Evolutionary conservation across 2,113 vertebrate genomes (phyloP).

Genomic region (Chlorocebus sabaeus): DNA sequence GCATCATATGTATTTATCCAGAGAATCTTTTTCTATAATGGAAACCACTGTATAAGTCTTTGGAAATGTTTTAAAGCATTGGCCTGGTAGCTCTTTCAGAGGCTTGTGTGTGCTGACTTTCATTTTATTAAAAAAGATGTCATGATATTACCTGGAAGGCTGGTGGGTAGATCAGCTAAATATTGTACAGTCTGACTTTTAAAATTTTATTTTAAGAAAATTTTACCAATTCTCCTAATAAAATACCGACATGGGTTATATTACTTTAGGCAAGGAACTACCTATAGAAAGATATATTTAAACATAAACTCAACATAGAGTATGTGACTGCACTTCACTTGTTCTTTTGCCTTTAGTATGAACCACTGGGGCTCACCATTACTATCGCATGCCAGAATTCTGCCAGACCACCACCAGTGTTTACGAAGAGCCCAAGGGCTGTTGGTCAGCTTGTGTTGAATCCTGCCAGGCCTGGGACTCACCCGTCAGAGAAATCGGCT

Average conservation of each 20-base stretch:
- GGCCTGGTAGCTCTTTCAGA: not conserved
- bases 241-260: not conserved
- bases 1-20: not conserved
- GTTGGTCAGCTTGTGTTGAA: too few relatives aligned
- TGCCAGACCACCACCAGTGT: too few relatives aligned
- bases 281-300: not conserved
- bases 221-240: not conserved
- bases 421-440: too few relatives aligned
- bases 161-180: not conserved
- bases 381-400: not conserved
- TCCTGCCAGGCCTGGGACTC: too few relatives aligned
- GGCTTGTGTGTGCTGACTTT: not conserved
- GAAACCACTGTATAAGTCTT: not conserved
- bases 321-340: not conserved
- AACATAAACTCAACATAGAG: not conserved
- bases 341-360: fast-evolving
- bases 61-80: not conserved
- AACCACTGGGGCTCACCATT: not conserved
- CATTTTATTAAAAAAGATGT: not conserved
- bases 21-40: not conserved
- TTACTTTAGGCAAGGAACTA: not conserved
- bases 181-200: not conserved
- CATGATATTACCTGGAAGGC: not conserved
- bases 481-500: too few relatives aligned
- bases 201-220: not conserved